Percentiles rank a stretch among this genome's conserved stretches.
Conservation (phyloP, 2,797 vertebrate species). For the Diceros bicornis region DNA sequence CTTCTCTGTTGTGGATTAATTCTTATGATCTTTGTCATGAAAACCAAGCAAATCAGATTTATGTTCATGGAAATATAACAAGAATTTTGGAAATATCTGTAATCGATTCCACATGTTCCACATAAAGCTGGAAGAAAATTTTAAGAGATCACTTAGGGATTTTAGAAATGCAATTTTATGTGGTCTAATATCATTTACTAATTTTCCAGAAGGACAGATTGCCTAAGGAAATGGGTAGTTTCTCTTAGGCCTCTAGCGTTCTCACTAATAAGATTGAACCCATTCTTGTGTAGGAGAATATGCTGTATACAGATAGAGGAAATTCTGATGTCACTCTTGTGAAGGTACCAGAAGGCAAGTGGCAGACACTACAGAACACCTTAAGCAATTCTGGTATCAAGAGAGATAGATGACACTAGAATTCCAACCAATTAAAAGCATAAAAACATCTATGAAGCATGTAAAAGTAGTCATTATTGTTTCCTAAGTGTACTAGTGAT, state of each 20-base stretch:
- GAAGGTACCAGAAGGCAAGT: neutral
- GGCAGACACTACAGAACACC: neutral
- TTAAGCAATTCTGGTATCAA: slow-evolving; percentile 33
- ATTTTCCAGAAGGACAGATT: slow-evolving; percentile 67
- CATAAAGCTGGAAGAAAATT: slow-evolving; percentile 66
- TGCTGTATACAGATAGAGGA: slow-evolving; percentile 42
- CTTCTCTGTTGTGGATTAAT: slow-evolving; percentile 48
- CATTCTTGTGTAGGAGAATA: slow-evolving; percentile 46
- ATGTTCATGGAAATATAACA: slow-evolving; percentile 66
- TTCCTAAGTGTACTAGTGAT: slow-evolving; percentile 1
- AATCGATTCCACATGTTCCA: slow-evolving; percentile 67
- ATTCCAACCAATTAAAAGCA: slow-evolving; percentile 47
- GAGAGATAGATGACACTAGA: slow-evolving; percentile 2
- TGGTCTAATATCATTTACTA: slow-evolving; percentile 56
- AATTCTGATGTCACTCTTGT: slow-evolving; percentile 6
- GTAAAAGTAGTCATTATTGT: neutral
- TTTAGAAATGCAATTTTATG: slow-evolving; percentile 70
- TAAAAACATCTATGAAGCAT: neutral
- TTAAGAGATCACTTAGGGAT: slow-evolving; percentile 39
- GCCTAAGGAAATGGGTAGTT: slow-evolving; percentile 57
- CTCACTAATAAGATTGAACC: neutral
- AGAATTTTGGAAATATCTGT: slow-evolving; percentile 67
- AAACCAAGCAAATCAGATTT: slow-evolving; percentile 74
- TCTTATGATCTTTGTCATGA: slow-evolving; percentile 64
- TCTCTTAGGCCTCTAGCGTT: slow-evolving; percentile 1